Percentiles rank a stretch among this genome's conserved stretches.
phyloP scores from a whole-genome alignment of 2,797 vertebrate species.

The Ataeniobius toweri region DNA sequence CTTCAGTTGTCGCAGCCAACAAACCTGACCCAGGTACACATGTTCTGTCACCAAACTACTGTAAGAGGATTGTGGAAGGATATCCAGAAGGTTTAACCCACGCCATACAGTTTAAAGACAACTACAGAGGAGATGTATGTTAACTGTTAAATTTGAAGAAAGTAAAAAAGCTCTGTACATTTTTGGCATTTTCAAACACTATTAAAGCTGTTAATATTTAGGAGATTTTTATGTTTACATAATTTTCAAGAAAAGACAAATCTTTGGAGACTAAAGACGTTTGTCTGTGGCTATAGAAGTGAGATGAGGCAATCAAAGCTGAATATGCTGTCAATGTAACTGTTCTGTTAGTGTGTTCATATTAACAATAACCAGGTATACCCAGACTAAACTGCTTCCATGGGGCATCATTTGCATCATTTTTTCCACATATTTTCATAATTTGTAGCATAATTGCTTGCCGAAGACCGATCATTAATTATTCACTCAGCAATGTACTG shows the following conservation, averaged over 20 bases:
- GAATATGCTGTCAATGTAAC: not conserved
- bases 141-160: not conserved
- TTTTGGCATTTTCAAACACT: not conserved
- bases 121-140: not conserved
- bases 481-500: conserved; percentile 59
- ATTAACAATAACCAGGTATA: not conserved
- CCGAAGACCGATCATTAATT: conserved; percentile 46
- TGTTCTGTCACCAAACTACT: not conserved
- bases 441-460: not conserved
- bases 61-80: not conserved
- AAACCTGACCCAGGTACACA: not conserved
- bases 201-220: not conserved
- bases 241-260: not conserved
- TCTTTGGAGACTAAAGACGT: not conserved
- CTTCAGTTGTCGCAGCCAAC: not conserved
- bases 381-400: not conserved
- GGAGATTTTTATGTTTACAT: not conserved
- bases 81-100: not conserved
- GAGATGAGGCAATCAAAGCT: not conserved
- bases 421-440: not conserved
- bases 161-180: not conserved
- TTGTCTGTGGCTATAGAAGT: not conserved
- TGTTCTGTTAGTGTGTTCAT: not conserved
- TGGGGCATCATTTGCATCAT: not conserved
- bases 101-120: not conserved